Base-by-base conservation (phyloP, 1,140 invertebrate species). In the Pachypeltis micranthus region DNA sequence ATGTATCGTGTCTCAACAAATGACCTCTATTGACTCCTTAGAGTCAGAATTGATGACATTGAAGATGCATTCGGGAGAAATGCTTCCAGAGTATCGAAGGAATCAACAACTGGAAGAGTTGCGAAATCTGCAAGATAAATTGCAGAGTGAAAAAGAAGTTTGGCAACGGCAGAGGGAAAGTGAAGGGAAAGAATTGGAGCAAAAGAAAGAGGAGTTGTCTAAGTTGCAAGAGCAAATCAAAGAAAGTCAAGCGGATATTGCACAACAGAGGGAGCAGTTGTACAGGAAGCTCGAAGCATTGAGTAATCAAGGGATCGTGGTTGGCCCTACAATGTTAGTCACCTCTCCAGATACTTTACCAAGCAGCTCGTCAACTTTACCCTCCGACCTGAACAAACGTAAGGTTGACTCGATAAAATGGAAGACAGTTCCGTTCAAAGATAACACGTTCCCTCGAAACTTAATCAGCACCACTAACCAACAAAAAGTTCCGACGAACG, bases 181-280 rank as follows among this genome's bases (percentile, higher is more conserved):
- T 61, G 82, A 87, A 69, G 77, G 79, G 62, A 79, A 78, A 24
- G 81, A 86, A 58, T 67, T 91, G 57, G 83, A 84, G 24, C 84
- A 86, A 21, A 81, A 84, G 68, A 77, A 78, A 59, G 69, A 74
- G 0, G 80, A 86, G 65, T 66, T 85, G 16, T 66, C 75, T 1
- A 76, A 77, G 58, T 69, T 82, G 27, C 78, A 81, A 72, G 83
- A 86, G 67, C 81, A 85, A 71, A 70, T 88, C 14, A 77, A 81
- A 12, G 78, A 81, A 14, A 86, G 92, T 67, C 85, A 92, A 73
- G 81, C 83, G 29, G 91, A 94, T 70, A 83, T 94, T 12, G 83
- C 81, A 16, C 86, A 92, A 66, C 91, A 95, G 73, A 73, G 91
- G 10, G 91, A 94, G 69, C 85, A 91, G 65, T 75, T 94, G 14